Percentiles rank a stretch among this genome's conserved stretches.
Conservation (phyloP, 2,113 vertebrate genomes). For the Tragelaphus buxtoni region DNA sequence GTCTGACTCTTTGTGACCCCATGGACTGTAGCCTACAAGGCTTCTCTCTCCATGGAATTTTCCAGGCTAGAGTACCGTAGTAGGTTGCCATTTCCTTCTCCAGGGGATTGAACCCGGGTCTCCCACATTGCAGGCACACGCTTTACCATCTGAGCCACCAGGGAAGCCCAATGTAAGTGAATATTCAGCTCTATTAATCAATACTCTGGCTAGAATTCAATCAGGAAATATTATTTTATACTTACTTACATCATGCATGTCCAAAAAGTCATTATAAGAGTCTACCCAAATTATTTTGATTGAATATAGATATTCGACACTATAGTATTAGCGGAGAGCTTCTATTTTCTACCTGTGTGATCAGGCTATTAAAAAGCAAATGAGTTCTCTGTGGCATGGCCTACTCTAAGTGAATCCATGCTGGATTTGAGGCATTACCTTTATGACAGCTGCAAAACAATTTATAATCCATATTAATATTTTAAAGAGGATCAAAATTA, state of each 20-base stretch:
- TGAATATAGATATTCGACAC: background rate
- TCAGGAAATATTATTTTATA: background rate
- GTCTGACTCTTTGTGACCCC: too few species aligned
- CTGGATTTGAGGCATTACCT: background rate
- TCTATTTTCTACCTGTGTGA: background rate
- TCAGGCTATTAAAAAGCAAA: background rate
- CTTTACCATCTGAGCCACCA: too few species aligned
- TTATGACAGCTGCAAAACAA: background rate
- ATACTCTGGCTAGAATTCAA: background rate
- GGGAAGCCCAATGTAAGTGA: background rate
- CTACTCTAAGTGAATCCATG: background rate
- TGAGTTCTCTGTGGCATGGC: background rate
- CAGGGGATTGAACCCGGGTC: too few species aligned
- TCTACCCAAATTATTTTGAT: background rate
- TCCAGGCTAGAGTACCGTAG: too few species aligned
- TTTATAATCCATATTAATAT: background rate
- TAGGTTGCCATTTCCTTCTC: too few species aligned
- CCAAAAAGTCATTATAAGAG: background rate
- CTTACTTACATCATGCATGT: background rate
- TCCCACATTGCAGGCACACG: too few species aligned
- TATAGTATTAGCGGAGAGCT: background rate
- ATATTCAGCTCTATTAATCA: background rate
- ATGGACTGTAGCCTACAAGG: too few species aligned
- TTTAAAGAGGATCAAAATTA: background rate
- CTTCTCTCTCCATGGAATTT: too few species aligned